Percentiles rank a stretch among this genome's conserved stretches.
These are phyloP conservation scores for Gasterosteus nipponicus DNA, from an alignment of 2,113 vertebrate species.

Conservation along the genomic window DNA sequence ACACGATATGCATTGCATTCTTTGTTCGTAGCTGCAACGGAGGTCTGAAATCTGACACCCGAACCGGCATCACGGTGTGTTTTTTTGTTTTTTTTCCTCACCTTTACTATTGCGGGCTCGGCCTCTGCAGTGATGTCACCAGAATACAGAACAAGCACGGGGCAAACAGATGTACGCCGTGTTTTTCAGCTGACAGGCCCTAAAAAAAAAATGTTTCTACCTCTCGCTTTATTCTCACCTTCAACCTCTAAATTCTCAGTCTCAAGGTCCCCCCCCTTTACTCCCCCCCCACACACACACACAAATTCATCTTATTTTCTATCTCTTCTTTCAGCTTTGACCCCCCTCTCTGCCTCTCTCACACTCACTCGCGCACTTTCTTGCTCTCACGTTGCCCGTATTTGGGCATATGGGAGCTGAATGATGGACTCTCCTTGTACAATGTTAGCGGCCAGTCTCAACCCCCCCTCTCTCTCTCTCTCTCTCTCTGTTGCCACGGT, in stretches of 20 bases:
- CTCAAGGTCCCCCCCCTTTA: neutral
- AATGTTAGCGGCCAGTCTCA: conserved; percentile 51
- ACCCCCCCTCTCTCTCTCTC: conserved; percentile 13
- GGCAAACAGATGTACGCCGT: conserved; percentile 16
- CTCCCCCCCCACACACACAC: neutral
- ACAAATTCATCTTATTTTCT: conserved; percentile 2
- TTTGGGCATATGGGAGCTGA: conserved; percentile 73
- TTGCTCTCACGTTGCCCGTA: conserved; percentile 67
- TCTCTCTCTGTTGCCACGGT: conserved; percentile 27
- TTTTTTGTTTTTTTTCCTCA: neutral
- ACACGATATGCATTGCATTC: conserved; percentile 17
- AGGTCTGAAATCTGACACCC: conserved; percentile 30
- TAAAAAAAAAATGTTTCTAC: conserved; percentile 17
- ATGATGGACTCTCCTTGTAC: conserved; percentile 62
- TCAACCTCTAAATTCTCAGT: conserved; percentile 24
- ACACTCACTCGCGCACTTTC: conserved; percentile 36
- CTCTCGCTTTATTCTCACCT: conserved; percentile 37
- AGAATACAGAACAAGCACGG: conserved; percentile 33
- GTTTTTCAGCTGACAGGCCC: conserved; percentile 26
- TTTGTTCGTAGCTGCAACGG: conserved; percentile 43
- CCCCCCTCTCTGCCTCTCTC: conserved; percentile 9
- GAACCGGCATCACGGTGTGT: neutral
- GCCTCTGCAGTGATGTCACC: conserved; percentile 22
- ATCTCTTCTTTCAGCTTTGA: conserved; percentile 20
- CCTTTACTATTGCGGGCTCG: conserved; percentile 2